Evolutionary conservation across 2,888 invertebrate genomes (phyloP).

Genomic region (Heliconius ismenius): DNA sequence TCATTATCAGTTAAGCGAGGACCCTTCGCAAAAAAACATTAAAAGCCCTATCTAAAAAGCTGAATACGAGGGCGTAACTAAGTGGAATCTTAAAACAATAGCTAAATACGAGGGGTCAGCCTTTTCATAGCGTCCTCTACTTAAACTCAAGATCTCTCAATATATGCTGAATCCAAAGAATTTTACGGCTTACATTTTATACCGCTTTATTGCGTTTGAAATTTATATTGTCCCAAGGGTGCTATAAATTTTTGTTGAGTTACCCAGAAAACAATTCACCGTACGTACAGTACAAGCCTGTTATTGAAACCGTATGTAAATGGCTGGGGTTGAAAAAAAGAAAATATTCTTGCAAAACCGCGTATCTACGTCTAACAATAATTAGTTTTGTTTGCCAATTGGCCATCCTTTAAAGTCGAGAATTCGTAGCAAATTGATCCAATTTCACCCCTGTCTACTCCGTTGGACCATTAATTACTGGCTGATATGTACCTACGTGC

Average conservation of each 20-base stretch:
- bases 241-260: slow-evolving; percentile 62
- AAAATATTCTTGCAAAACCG: slow-evolving; percentile 44
- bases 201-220: slow-evolving; percentile 69
- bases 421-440: slow-evolving; percentile 76
- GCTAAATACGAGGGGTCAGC: slow-evolving; percentile 74
- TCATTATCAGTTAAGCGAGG: slow-evolving; percentile 80
- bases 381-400: slow-evolving; percentile 53
- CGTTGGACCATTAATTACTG: slow-evolving; percentile 76
- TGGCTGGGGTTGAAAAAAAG: slow-evolving; percentile 14
- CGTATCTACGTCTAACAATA: slow-evolving; percentile 55
- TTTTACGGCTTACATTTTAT: slow-evolving; percentile 67
- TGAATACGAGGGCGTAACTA: slow-evolving; percentile 77
- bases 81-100: slow-evolving; percentile 82
- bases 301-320: slow-evolving; percentile 43
- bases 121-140: slow-evolving; percentile 66
- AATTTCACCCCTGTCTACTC: slow-evolving; percentile 72
- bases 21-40: slow-evolving; percentile 68
- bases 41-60: slow-evolving; percentile 70
- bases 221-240: slow-evolving; percentile 69
- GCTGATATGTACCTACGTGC: slow-evolving; percentile 57
- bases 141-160: slow-evolving; percentile 74
- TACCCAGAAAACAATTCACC: slow-evolving; percentile 57
- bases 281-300: slow-evolving; percentile 38
- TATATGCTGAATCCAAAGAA: slow-evolving; percentile 77
- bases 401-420: slow-evolving; percentile 59